Evolutionary conservation across 2,797 vertebrate species (phyloP), one percentile per base, ranked within the genome.

Genomic region (Coreius guichenoti): DNA sequence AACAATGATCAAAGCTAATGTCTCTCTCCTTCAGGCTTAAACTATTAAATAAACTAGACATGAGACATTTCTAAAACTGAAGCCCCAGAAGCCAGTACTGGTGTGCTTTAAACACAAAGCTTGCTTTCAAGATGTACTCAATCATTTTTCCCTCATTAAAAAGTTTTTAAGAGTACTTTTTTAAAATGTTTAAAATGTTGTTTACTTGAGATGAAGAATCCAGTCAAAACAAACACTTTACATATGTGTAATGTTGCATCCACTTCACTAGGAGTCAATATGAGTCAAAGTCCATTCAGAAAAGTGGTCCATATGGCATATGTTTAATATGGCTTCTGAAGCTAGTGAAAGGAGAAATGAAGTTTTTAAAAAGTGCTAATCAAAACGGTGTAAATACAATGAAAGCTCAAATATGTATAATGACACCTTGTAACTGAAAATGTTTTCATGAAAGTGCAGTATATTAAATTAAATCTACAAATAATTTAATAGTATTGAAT

Each of bases 1-100:
- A 74, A 61, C 36, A 29, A 12, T 31, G 78, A 80, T 67, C 43
- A 80, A 80, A 49, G 61, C 26, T 51, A 78, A 78, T 63, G n/a
- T 80, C 26, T 49, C 58, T 67, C 19, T 19, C 39, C 43, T 63
- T 61, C 36, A 45, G 56, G 16, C 36, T 49, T 31, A 47, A 76
- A 54, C 16, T 51, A 75, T 51, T 8, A 73, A 73, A 82, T 82
- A 82, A 74, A 58, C 9, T 3, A 63, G 39, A 63, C 54, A n/a
- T 51, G 47, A 21, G 23, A 58, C 13, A 14, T 67, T 83, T 83
- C 8, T 67, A 76, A 67, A 39, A 56, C 31, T 19, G 9, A 36
- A 47, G 23, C 26, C 11, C 54, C 51, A 73, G 68, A 72, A 43
- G 47, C 8, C 51, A 17, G 23, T 23, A 2, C 8, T 21, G 31